These are phyloP conservation scores for Melanotaenia boesemani DNA, from an alignment of 2,797 vertebrate species.

Conservation along the genomic window DNA sequence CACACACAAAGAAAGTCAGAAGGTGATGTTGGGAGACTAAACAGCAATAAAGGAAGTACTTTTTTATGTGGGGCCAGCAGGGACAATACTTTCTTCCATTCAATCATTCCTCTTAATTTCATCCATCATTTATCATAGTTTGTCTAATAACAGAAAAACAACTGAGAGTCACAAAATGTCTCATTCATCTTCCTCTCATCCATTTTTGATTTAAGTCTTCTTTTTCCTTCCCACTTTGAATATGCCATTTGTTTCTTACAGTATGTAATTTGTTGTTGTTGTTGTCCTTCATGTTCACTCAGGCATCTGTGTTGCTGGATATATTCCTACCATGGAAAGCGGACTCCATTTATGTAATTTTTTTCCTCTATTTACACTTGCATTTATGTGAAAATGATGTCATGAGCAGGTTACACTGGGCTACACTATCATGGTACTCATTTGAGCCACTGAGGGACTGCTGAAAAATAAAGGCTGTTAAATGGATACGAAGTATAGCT, in stretches of 20 bases:
- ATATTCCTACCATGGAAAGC: too few species aligned
- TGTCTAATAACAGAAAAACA: constrained; percentile 63
- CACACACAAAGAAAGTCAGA: constrained; percentile 4
- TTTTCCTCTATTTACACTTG: too few species aligned
- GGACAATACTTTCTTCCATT: constrained; percentile 39
- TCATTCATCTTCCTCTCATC: constrained; percentile 61
- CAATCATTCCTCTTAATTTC: constrained; percentile 53
- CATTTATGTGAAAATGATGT: too few species aligned
- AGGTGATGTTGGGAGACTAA: constrained; percentile 20
- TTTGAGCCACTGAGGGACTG: too few species aligned
- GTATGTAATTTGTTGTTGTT: too few species aligned
- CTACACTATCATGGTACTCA: too few species aligned
- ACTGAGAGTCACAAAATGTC: constrained; percentile 57
- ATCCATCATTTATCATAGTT: constrained; percentile 70
- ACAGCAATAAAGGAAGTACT: constrained; percentile 56
- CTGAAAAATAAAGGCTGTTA: too few species aligned
- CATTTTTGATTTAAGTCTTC: constrained; percentile 41
- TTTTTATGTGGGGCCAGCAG: constrained; percentile 54
- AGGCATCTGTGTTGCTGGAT: too few species aligned
- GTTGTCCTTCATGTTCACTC: too few species aligned
- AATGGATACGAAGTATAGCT: too few species aligned
- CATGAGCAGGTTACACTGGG: too few species aligned
- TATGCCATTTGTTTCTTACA: background rate
- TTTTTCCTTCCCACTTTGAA: constrained; percentile 17
- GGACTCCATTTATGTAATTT: too few species aligned